Evolutionary conservation across 2,888 invertebrate genomes (phyloP), one percentile per base, ranked within the genome.

Genomic region (Ormia ochracea): DNA sequence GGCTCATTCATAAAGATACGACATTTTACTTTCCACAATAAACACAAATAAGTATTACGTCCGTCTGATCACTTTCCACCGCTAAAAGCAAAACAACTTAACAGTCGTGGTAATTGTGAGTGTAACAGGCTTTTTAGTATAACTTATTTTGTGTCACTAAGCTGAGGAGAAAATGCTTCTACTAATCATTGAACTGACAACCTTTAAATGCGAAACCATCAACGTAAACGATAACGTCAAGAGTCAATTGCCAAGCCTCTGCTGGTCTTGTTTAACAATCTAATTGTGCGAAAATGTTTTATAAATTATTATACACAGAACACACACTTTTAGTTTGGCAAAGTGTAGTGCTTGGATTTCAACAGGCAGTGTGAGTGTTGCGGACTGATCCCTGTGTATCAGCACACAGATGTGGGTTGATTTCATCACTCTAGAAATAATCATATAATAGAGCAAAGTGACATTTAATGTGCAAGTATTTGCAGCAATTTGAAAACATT

Each of bases 381-480:
- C 17, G 36, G 10, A 1, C 23, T 36, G n/a, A 56, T 23, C 6
- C 3, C n/a, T n/a, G n/a, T n/a, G 21, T 33, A 2, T 21, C 1
- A 26, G n/a, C 21, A 36, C 14, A 14, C n/a, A 14, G 21, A 54
- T 48, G 48, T 48, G 33, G 33, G 17, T 21, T 36, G 31, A 31
- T 17, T 14, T 50, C 10, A 31, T 33, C 21, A 7, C 41, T 74
- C 31, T 59, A 50, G 66, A 74, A 50, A 50, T 56, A 48, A 50
- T 66, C 74, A 74, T 66, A 59, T 66, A 66, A 66, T 66, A 65
- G 63, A 54, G 36, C 45, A 14, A 73, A 73, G 63, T 66, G 66
- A 59, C 74, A 66, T 59, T 66, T 50, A 58, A 58, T 59, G 74
- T n/a, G n/a, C n/a, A n/a, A n/a, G n/a, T 50, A 74, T 65, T 66